phyloP scores from a whole-genome alignment of 2,888 invertebrate species.

The Tipula lateralis region DNA sequence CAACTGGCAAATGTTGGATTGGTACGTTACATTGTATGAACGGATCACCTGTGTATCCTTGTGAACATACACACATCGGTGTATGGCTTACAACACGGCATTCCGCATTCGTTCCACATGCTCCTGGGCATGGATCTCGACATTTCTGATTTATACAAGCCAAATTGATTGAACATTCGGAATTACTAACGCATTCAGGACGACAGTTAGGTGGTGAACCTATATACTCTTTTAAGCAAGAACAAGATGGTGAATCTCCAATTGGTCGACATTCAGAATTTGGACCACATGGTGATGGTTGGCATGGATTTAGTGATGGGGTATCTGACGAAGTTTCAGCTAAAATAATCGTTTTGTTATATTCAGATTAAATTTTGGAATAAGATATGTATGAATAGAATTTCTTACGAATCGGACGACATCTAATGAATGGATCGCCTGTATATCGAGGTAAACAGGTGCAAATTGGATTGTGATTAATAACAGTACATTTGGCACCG shows the following conservation, averaged over 20 bases:
- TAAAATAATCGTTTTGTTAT: constrained; percentile 33
- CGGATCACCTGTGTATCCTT: constrained; percentile 59
- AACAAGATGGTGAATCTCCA: constrained; percentile 56
- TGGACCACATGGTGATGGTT: constrained; percentile 67
- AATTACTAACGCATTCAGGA: constrained; percentile 61
- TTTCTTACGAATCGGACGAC: constrained; percentile 53
- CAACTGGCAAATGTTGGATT: constrained; percentile 46
- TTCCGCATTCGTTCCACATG: constrained; percentile 57
- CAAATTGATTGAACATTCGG: constrained; percentile 61
- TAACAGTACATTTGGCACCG: constrained; percentile 67
- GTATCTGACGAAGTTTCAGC: constrained; percentile 40
- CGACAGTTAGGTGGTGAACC: constrained; percentile 65
- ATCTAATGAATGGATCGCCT: constrained; percentile 73
- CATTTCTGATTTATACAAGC: constrained; percentile 64
- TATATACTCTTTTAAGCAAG: constrained; percentile 56
- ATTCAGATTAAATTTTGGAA: background rate
- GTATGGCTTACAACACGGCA: constrained; percentile 59
- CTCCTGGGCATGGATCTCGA: constrained; percentile 63
- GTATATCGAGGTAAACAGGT: constrained; percentile 62
- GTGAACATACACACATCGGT: constrained; percentile 58
- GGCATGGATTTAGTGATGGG: constrained; percentile 52
- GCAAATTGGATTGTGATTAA: constrained; percentile 77
- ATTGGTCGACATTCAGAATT: constrained; percentile 57
- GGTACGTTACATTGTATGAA: constrained; percentile 56
- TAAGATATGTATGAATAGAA: background rate